These are phyloP conservation scores for Nephrotoma guestfalica DNA, from an alignment of 2,888 invertebrate species.

Conservation along the genomic window DNA sequence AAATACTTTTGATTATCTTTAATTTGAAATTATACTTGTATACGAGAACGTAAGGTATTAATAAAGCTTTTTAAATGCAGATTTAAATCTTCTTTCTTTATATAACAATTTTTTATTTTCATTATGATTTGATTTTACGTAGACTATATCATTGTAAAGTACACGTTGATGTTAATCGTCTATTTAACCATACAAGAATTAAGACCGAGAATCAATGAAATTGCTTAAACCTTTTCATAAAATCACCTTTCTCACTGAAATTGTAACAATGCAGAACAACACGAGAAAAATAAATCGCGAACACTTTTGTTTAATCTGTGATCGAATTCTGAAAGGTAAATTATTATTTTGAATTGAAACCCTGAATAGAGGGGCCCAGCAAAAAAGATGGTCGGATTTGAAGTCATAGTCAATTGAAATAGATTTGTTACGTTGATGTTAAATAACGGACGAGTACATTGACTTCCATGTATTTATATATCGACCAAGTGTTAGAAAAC, in stretches of 20 bases:
- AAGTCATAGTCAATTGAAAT: neutral
- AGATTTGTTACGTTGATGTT: neutral
- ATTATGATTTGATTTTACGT: neutral
- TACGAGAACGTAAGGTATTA: neutral
- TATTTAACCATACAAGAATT: neutral
- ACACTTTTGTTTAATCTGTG: neutral
- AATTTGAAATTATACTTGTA: neutral
- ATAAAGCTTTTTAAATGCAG: neutral
- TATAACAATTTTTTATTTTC: neutral
- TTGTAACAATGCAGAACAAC: neutral
- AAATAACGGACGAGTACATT: neutral
- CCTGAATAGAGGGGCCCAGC: neutral
- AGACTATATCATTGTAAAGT: neutral
- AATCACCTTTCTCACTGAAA: neutral
- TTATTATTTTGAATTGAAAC: neutral
- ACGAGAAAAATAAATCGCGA: neutral
- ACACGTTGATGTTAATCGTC: neutral
- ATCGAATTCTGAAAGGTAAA: neutral
- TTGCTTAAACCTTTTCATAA: neutral
- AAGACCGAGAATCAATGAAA: neutral
- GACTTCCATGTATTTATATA: neutral
- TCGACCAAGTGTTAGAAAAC: neutral
- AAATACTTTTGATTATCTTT: neutral
- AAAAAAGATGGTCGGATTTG: neutral
- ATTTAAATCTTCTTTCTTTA: neutral